Evolutionary conservation across 2,888 invertebrate species (phyloP), one percentile per base, ranked within the genome.

Genomic region (Chromoteleia sp.): DNA sequence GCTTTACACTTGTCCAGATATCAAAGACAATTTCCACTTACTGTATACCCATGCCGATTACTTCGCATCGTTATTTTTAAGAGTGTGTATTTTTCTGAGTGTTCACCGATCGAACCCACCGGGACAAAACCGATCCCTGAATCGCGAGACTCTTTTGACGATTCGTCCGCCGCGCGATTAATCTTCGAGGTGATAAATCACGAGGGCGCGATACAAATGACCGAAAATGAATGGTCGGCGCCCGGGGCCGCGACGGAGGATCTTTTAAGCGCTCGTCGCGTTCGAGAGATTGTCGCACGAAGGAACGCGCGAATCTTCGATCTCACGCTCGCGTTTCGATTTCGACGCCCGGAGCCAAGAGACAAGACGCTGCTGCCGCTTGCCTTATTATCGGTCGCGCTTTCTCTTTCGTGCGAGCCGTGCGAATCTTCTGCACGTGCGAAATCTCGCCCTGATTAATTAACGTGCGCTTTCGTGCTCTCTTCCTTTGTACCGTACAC

Each of bases 271-370:
- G 17, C 41, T 19, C 54, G 68, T 68, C 61, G 61, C 56, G 25
- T 41, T 45, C 52, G 52, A 68, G 29, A 29, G 63, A 61, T 58
- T 77, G 77, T 77, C 63, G 12, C 63, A 56, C 63, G 2, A 19
- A 25, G 43, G 52, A 65, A 30, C 41, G 52, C 71, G 67, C 15
- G 78, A 68, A 76, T 76, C 75, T 76, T 79, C 71, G 79, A 79
- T 82, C 82, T 82, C 82, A 82, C 82, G 82, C 76, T 71, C 76
- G 78, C 63, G 71, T 68, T 79, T 83, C 83, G 80, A 83, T 83
- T 83, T 83, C 77, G 80, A 68, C 73, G 82, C 82, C 82, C 54
- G 68, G 33, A 80, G 76, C 63, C 45, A 74, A 67, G 80, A 83
- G 80, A 83, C 80, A 80, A 80, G 79, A 56, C 59, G 50, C 33